Base-by-base conservation (phyloP, 2,888 invertebrate genomes). In the Xestia sexstrigata region DNA sequence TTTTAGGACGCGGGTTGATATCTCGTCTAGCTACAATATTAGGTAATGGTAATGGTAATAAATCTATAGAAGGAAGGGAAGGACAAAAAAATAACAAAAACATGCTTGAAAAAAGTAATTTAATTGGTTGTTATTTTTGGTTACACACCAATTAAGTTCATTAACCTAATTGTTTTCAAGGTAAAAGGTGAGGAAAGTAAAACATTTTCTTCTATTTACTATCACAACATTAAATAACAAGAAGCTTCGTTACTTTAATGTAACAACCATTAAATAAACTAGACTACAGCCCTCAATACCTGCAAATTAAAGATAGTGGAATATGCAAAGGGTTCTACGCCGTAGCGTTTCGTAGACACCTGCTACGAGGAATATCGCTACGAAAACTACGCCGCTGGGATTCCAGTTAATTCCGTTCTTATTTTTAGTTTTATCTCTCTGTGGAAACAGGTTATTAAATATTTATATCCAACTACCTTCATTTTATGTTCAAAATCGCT, bases 281-380 rank as follows among this genome's bases (percentile, higher is more conserved):
- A 42, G 1, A 26, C 30, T 30, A 26, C 15, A 39, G n/a, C 55
- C 67, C 67, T 71, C 78, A 39, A 65, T 58, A 68, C 45, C 63
- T 70, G 52, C n/a, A 76, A 78, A 84, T 77, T 82, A 85, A 74
- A 65, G 58, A 78, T 78, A 75, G 63, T 75, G 35, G 76, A 82
- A 82, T 83, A 87, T 87, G 79, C 85, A 87, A 87, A 88, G 73
- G 88, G 81, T 78, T 68, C 86, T 87, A 87, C 89, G 87, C 63
- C 84, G 88, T 89, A 88, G 86, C 69, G 72, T 75, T 78, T 86
- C 82, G 82, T 82, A 84, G 84, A 81, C 88, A 88, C 82, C 86
- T 88, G 88, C 89, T 89, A 88, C 88, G 75, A 74, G 79, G 71
- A 68, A 85, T 80, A 79, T 81, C 66, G 77, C 87, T 82, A 83